Evolutionary conservation across 2,888 invertebrate genomes (phyloP).

Genomic region (Latrodectus elegans): DNA sequence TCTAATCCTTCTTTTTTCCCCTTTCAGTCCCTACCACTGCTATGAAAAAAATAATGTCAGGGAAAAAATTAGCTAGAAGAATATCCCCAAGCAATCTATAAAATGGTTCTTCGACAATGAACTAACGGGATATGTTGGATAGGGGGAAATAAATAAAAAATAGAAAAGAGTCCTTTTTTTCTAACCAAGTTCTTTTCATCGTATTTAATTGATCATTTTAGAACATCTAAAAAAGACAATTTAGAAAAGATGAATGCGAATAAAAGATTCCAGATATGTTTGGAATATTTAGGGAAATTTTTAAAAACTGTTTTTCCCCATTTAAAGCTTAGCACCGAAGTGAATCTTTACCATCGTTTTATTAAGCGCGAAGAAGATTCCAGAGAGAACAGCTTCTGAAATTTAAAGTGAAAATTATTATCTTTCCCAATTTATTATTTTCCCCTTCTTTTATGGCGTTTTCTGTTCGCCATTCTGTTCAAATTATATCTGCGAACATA

Average conservation of each 20-base stretch:
- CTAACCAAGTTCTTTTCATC: constrained; percentile 51
- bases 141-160: constrained; percentile 21
- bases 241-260: background rate
- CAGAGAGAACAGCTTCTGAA: constrained; percentile 32
- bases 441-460: background rate
- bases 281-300: constrained; percentile 27
- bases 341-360: constrained; percentile 34
- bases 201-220: constrained; percentile 64
- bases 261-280: constrained; percentile 8
- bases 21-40: background rate
- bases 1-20: constrained; percentile 44
- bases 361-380: constrained; percentile 44
- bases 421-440: constrained; percentile 10
- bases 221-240: constrained; percentile 35
- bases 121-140: background rate
- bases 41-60: background rate
- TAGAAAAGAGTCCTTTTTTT: background rate
- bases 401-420: constrained; percentile 42
- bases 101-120: constrained; percentile 61
- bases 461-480: constrained; percentile 17
- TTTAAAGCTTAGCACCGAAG: constrained; percentile 18
- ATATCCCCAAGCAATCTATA: constrained; percentile 64
- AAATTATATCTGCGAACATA: constrained; percentile 36
- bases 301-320: constrained; percentile 41
- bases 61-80: constrained; percentile 32